Evolutionary conservation across 2,113 vertebrate genomes (phyloP).

Genomic region (Halcyon malimbica): DNA sequence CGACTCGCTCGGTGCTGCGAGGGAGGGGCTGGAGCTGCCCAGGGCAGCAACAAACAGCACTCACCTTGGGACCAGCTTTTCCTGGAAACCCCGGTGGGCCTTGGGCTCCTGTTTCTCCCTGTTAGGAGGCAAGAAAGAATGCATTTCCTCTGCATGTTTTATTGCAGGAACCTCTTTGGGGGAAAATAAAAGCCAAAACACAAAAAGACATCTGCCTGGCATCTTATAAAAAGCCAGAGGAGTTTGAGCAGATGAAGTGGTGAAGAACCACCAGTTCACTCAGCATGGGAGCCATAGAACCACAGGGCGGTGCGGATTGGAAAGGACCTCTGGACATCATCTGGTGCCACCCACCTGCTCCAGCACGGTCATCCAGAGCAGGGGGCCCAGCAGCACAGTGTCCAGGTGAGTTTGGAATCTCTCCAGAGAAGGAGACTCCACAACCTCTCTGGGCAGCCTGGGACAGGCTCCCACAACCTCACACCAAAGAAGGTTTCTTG

Average conservation of each 20-base stretch:
- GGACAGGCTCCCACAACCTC: neutral
- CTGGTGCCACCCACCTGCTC: neutral
- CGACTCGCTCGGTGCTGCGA: fast-evolving
- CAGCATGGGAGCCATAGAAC: neutral
- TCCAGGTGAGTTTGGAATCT: neutral
- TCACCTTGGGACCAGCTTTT: slow-evolving; percentile 81
- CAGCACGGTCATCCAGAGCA: neutral
- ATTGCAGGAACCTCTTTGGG: neutral
- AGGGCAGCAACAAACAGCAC: neutral
- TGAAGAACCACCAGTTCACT: neutral
- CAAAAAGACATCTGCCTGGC: neutral
- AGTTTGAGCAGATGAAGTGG: neutral
- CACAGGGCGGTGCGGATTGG: neutral
- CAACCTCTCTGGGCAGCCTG: neutral
- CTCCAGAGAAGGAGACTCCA: neutral
- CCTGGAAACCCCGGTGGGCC: slow-evolving; percentile 78
- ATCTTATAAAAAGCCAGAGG: neutral
- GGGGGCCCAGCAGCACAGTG: neutral
- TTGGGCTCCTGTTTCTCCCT: slow-evolving; percentile 82
- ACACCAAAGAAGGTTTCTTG: neutral
- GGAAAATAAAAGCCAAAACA: neutral
- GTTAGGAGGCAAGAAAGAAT: neutral
- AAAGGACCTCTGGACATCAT: neutral
- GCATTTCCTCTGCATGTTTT: neutral
- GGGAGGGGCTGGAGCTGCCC: neutral